A percentile compares a stretch with the other conserved stretches of the same genome.
Conservation (phyloP, 2,888 invertebrate genomes). For the Melanophora roralis region DNA sequence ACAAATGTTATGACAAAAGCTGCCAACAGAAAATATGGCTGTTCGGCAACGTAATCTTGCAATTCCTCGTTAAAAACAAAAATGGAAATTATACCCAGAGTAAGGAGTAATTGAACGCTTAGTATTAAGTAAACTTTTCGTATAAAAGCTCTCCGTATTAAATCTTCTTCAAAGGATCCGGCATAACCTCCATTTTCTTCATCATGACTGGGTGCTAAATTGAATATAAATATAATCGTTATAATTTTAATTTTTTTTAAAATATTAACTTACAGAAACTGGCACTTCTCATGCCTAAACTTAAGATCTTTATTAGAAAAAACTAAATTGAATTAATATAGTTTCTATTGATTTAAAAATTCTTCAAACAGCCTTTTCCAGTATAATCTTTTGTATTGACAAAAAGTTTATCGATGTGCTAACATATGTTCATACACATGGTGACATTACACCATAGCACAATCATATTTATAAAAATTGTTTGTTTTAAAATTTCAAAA, state of each 20-base stretch:
- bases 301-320: no score
- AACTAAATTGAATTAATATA: no score
- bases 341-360: no score
- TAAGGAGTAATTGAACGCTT: conserved; percentile 83
- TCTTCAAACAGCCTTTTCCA: no score
- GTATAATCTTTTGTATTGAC: no score
- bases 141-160: conserved; percentile 53
- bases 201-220: conserved; percentile 6
- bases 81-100: conserved; percentile 84
- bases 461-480: no score
- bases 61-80: conserved; percentile 83
- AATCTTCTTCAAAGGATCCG: conserved; percentile 42
- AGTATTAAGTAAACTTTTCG: conserved; percentile 56
- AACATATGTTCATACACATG: no score
- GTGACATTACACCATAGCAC: no score
- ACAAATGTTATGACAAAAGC: conserved; percentile 82
- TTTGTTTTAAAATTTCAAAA: no score
- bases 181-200: conserved; percentile 14
- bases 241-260: not conserved
- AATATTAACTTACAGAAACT: conserved; percentile 27
- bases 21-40: conserved; percentile 81
- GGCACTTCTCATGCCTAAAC: conserved; percentile 11
- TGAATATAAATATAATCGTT: not conserved
- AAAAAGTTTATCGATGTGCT: no score
- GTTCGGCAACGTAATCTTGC: conserved; percentile 79